phyloP scores from a whole-genome alignment of 2,888 invertebrate species.

The Lasioglossum marginatum region DNA sequence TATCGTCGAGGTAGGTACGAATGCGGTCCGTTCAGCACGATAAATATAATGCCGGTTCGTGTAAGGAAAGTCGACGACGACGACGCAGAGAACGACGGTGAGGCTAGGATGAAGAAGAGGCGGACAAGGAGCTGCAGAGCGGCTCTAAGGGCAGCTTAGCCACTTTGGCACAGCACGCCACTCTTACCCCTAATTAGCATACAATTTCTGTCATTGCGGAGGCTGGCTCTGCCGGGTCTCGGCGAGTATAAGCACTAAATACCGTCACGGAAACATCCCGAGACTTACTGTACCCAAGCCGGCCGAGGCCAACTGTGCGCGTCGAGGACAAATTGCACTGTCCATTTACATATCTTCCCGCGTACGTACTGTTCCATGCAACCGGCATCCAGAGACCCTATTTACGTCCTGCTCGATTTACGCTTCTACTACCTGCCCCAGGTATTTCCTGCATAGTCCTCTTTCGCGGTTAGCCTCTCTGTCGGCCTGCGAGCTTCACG shows the following conservation, averaged over 20 bases:
- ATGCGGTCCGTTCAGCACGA: constrained; percentile 31
- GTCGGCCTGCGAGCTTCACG: neutral
- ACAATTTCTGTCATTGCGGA: constrained; percentile 79
- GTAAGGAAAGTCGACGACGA: constrained; percentile 47
- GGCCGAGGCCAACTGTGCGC: constrained; percentile 46
- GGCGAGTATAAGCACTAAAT: constrained; percentile 62
- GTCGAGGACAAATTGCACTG: constrained; percentile 76
- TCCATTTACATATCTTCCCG: constrained; percentile 76
- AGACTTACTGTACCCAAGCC: constrained; percentile 19
- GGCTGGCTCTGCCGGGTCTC: constrained; percentile 39
- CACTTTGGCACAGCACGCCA: constrained; percentile 44
- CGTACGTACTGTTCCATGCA: constrained; percentile 18
- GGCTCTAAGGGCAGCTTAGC: constrained; percentile 47
- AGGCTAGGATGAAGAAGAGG: constrained; percentile 28
- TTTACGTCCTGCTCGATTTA: constrained; percentile 37
- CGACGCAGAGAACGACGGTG: neutral
- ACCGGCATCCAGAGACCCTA: neutral
- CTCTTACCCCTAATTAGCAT: constrained; percentile 77
- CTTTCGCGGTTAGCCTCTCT: neutral
- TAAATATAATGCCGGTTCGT: constrained; percentile 55
- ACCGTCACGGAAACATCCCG: constrained; percentile 52
- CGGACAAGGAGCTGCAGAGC: constrained; percentile 31
- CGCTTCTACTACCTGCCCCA: neutral
- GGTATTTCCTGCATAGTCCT: neutral
- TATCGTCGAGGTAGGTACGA: constrained; percentile 40